Evolutionary conservation across 2,113 vertebrate genomes (phyloP).

Genomic region (Pteronura brasiliensis): DNA sequence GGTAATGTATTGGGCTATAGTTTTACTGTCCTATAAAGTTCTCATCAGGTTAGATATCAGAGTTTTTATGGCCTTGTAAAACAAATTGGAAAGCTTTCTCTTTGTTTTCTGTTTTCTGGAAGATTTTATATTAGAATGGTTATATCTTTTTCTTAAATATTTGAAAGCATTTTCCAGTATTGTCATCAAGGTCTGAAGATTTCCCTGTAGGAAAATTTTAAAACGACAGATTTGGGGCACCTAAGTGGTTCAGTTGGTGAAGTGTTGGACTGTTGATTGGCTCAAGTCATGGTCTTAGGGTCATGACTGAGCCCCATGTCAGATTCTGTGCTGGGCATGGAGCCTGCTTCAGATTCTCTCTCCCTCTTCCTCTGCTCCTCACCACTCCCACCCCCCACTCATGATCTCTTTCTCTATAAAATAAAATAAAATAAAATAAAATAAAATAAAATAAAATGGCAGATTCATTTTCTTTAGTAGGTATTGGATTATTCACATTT

Average conservation of each 20-base stretch:
- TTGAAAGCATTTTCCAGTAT: background rate
- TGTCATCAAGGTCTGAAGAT: background rate
- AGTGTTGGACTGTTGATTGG: background rate
- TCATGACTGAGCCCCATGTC: background rate
- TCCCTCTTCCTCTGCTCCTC: background rate
- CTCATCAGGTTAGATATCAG: background rate
- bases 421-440: background rate
- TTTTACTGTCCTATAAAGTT: background rate
- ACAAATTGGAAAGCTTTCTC: background rate
- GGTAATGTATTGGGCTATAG: background rate
- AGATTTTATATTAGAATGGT: background rate
- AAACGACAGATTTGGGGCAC: background rate
- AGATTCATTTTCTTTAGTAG: background rate
- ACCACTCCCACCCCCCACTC: background rate
- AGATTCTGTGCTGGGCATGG: background rate
- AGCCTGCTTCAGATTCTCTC: background rate
- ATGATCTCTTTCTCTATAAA: background rate
- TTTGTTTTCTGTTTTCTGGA: background rate
- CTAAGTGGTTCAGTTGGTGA: background rate
- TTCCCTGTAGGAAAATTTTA: background rate
- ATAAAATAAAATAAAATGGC: background rate
- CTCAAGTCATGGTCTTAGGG: background rate
- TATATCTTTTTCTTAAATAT: background rate
- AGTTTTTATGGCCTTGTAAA: background rate
- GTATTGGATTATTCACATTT: background rate